Evolutionary conservation across 2,888 invertebrate genomes (phyloP).

Genomic region (Xiphydria camelus): DNA sequence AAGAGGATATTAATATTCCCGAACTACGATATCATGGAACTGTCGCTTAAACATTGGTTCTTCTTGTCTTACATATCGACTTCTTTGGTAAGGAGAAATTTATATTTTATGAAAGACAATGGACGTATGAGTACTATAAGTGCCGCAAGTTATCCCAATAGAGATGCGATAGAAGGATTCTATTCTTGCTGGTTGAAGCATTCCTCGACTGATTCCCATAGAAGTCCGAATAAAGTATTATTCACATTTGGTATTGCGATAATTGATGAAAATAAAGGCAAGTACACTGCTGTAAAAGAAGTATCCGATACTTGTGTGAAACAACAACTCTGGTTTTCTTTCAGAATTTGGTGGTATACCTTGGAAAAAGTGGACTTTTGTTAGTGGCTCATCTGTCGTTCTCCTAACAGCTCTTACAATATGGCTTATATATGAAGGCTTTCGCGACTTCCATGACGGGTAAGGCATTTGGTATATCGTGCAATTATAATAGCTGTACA

Average conservation of each 20-base stretch:
- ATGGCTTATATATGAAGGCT: too few species aligned
- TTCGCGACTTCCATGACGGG: too few species aligned
- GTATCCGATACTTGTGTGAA: too few species aligned
- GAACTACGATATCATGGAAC: too few species aligned
- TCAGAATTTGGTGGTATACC: conserved; percentile 13
- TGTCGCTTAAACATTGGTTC: too few species aligned
- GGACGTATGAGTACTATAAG: conserved; percentile 22
- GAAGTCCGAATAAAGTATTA: conserved; percentile 2
- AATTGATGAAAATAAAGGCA: conserved; percentile 20
- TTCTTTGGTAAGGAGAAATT: conserved; percentile 9
- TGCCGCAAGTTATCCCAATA: conserved; percentile 20
- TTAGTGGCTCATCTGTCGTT: too few species aligned
- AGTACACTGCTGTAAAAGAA: neutral
- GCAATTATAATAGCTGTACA: conserved; percentile 6
- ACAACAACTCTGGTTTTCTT: too few species aligned
- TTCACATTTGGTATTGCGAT: conserved; percentile 22
- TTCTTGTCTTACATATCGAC: too few species aligned
- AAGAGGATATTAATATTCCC: too few species aligned
- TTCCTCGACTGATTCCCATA: conserved; percentile 14
- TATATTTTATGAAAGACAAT: conserved; percentile 18
- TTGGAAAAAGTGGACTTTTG: conserved; percentile 23
- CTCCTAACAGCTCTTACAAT: too few species aligned
- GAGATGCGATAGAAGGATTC: conserved; percentile 23
- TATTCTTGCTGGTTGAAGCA: conserved; percentile 21
- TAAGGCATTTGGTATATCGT: too few species aligned